Evolutionary conservation across 2,888 invertebrate species (phyloP), one percentile per base, ranked within the genome.

Genomic region (Morpho helenor): DNA sequence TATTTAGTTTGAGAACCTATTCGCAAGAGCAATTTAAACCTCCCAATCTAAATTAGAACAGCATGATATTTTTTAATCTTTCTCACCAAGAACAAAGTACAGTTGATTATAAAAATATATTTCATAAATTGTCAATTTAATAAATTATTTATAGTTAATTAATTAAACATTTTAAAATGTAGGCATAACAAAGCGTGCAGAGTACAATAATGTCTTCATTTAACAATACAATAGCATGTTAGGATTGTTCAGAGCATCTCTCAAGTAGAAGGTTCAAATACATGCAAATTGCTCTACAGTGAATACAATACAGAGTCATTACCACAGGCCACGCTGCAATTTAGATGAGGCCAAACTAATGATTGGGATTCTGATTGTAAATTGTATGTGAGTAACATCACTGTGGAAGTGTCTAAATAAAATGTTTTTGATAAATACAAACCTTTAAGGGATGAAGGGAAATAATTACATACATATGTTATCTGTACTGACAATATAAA

Each of bases 211-310:
- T 67, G 64, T 65, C 71, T 71, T 69, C 66, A 71, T 71, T 66
- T 55, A 64, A 65, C 61, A 65, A 68, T 53, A 70, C 68, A 69
- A 69, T 69, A 62, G 68, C 53, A 66, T 63, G 64, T 68, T 70
- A 62, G 67, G 61, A 67, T 59, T 52, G 61, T 40, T 52, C 49
- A 10, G 49, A 59, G 46, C 59, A 58, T 63, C 59, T 65, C 59
- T 70, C 66, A 70, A 62, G 67, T 60, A 67, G 62, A 55, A 48
- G 64, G 61, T 56, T 56, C 54, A 59, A 69, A 80, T 77, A 73
- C 71, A 83, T 80, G 80, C 75, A 83, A 83, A 84, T 82, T 72
- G 76, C 63, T 31, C 58, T 48, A 65, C 74, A 73, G 75, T 73
- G 77, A 79, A 76, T 68, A 80, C 75, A 79, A 74, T 74, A 70